Base-by-base conservation (phyloP, 2,888 invertebrate genomes). In the Asteroscopus sphinx region DNA sequence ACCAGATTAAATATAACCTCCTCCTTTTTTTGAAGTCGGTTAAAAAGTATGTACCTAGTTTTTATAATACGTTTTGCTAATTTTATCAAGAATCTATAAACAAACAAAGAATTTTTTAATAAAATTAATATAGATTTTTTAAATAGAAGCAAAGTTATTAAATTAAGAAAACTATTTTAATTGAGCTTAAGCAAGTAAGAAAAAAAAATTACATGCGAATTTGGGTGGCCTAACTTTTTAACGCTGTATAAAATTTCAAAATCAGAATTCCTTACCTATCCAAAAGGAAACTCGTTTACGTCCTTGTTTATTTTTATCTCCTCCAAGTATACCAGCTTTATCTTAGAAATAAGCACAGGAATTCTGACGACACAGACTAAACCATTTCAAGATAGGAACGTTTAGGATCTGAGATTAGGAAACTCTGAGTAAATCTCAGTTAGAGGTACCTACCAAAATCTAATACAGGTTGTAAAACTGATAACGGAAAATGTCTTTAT, bases 281-380 rank as follows among this genome's bases (percentile, higher is more conserved):
- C n/a, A n/a, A n/a, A n/a, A 35, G 35, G 41, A 53, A 47, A 53
- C 39, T 52, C 15, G 17, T 25, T 28, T 37, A 51, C 33, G 25
- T 53, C 5, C 36, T 47, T 49, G 17, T 68, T 45, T 52, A 68
- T 47, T 68, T 66, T 63, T 68, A 44, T n/a, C n/a, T n/a, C n/a
- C n/a, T n/a, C n/a, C n/a, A n/a, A n/a, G n/a, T n/a, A n/a, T 44
- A 37, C n/a, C 52, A 47, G 42, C 16, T 33, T 49, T 54, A 65
- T 61, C 61, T 56, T 3, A 13, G 15, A 49, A 48, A 48, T 2
- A 35, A 37, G 68, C 57, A 37, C 39, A 48, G 52, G 40, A 45
- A 57, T 52, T 28, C 13, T 45, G 51, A 37, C 15, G 45, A 58
- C 68, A 67, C 61, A 61, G 68, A 63, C 52, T 57, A 52, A 64